A percentile compares a stretch with the other conserved stretches of the same genome.
Conservation (phyloP, 2,797 vertebrate species). For the Kryptolebias ocellatus region DNA sequence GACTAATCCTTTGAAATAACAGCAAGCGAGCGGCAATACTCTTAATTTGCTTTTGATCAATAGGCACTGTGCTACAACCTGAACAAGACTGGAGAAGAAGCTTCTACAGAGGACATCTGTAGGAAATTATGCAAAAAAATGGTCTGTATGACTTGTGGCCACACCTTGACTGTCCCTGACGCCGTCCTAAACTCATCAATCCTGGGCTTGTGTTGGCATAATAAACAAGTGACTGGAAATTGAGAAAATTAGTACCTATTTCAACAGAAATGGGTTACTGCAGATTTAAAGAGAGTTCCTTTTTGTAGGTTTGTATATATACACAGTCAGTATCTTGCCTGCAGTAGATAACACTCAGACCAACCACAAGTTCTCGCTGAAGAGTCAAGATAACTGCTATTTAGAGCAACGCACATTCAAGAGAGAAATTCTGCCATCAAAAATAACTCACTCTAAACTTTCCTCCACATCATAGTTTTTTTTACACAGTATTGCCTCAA, state of each 20-base stretch:
- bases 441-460: neutral
- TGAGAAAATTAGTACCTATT: conserved; percentile 23
- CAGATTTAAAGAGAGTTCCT: neutral
- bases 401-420: no score
- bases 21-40: neutral
- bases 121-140: no score
- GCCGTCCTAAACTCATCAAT: conserved; percentile 51
- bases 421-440: neutral
- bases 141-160: conserved; percentile 55
- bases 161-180: conserved; percentile 31
- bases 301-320: neutral
- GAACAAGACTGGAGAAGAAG: conserved; percentile 26
- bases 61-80: conserved; percentile 8
- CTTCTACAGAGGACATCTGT: conserved; percentile 28
- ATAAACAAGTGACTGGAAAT: conserved; percentile 34
- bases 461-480: neutral
- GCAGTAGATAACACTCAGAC: neutral
- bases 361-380: no score
- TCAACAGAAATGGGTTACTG: conserved; percentile 4
- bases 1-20: neutral
- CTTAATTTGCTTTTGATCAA: neutral
- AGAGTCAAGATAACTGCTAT: neutral
- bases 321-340: neutral
- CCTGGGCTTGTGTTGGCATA: conserved; percentile 21
- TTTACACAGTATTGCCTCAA: no score